Conservation (phyloP, 2,797 vertebrate genomes). For the Chrysolophus pictus region DNA sequence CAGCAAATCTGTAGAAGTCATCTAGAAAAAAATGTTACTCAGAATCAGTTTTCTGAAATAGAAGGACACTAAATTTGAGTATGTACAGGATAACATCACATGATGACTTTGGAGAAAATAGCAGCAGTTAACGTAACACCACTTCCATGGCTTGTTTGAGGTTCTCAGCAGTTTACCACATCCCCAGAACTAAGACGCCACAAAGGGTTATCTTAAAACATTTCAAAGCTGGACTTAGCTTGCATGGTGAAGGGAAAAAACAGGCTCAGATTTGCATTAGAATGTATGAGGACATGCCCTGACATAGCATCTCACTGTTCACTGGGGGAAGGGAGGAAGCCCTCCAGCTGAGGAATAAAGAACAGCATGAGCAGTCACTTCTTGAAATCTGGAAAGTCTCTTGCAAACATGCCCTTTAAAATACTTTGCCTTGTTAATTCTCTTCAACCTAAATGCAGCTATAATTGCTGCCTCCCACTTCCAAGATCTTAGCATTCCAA, state of each 20-base stretch:
- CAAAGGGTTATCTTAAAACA: neutral
- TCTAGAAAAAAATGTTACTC: slow-evolving; percentile 81
- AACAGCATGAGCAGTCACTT: neutral
- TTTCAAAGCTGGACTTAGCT: neutral
- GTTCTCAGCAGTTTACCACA: slow-evolving; percentile 6
- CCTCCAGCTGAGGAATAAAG: neutral
- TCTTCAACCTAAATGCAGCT: neutral
- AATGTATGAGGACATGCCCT: neutral
- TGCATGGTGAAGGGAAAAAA: neutral
- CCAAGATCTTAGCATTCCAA: neutral
- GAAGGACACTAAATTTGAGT: slow-evolving; percentile 50
- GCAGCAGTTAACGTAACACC: slow-evolving; percentile 38
- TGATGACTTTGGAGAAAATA: slow-evolving; percentile 32
- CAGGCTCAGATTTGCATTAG: slow-evolving; percentile 1
- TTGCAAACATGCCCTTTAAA: neutral
- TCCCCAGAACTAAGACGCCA: neutral
- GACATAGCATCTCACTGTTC: neutral
- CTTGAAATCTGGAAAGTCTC: neutral
- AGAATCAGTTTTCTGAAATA: slow-evolving; percentile 52
- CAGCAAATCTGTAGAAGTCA: slow-evolving; percentile 88
- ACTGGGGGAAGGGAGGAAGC: neutral
- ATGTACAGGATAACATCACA: slow-evolving; percentile 31
- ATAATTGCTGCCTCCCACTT: neutral
- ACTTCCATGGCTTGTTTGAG: neutral
- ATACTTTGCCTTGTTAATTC: neutral